Evolutionary conservation across 2,113 vertebrate genomes (phyloP).

Genomic region (Hydropotes inermis): DNA sequence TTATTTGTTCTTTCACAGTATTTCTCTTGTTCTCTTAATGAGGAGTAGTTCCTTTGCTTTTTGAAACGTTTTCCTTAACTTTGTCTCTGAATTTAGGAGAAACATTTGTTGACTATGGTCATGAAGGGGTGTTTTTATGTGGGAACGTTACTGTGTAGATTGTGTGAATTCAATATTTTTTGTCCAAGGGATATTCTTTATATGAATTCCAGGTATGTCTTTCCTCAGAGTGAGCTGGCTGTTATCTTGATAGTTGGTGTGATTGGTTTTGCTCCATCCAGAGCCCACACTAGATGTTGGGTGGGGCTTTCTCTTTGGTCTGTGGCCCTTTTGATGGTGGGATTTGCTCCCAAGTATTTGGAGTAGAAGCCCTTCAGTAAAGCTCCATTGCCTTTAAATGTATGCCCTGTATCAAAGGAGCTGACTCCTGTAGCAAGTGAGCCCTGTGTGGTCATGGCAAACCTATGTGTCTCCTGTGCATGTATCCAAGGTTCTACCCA

Average conservation of each 20-base stretch:
- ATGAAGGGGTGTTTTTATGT: not conserved
- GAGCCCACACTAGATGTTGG: not conserved
- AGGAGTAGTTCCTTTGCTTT: not conserved
- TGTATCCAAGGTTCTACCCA: not conserved
- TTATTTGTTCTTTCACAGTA: not conserved
- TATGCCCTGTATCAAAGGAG: not conserved
- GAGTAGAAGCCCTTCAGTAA: not conserved
- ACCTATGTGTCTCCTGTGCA: not conserved
- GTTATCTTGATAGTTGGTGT: not conserved
- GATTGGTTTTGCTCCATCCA: not conserved
- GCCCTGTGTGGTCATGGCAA: not conserved
- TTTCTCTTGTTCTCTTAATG: not conserved
- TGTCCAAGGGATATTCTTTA: not conserved
- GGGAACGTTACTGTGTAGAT: not conserved
- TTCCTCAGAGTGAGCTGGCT: not conserved
- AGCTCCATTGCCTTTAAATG: not conserved
- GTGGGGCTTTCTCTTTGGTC: not conserved
- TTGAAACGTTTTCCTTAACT: not conserved
- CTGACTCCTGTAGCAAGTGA: not conserved
- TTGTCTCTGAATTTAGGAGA: not conserved
- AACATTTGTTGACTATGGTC: not conserved
- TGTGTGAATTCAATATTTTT: not conserved
- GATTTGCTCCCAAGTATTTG: not conserved
- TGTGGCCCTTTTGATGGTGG: not conserved
- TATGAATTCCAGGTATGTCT: not conserved